These are phyloP conservation scores for Ernsta delagoae DNA, from an alignment of 2,888 invertebrate genomes.

Conservation along the genomic window DNA sequence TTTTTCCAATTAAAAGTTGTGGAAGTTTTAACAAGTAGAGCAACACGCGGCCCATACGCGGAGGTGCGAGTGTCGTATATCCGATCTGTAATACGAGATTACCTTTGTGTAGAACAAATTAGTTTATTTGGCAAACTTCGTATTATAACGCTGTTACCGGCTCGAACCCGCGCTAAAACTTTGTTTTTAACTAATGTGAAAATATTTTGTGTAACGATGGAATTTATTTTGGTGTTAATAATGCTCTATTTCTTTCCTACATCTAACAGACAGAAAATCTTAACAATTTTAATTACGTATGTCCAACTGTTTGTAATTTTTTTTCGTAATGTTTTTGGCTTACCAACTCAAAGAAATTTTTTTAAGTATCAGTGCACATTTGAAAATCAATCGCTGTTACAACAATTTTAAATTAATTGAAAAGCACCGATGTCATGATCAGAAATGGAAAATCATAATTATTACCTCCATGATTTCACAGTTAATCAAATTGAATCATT, in stretches of 20 bases:
- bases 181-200: neutral
- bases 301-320: too few relatives aligned
- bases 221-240: too few relatives aligned
- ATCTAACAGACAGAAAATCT: too few relatives aligned
- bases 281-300: too few relatives aligned
- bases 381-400: too few relatives aligned
- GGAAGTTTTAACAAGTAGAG: slow-evolving; percentile 52
- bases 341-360: too few relatives aligned
- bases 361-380: too few relatives aligned
- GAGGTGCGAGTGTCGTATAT: slow-evolving; percentile 5
- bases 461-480: neutral
- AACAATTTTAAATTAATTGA: too few relatives aligned
- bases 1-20: slow-evolving; percentile 62
- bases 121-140: neutral
- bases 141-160: neutral
- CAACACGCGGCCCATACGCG: slow-evolving; percentile 11
- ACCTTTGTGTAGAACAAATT: slow-evolving; percentile 2
- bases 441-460: neutral
- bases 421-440: too few relatives aligned
- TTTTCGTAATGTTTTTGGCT: too few relatives aligned
- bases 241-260: too few relatives aligned
- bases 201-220: too few relatives aligned
- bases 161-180: neutral
- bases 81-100: slow-evolving; percentile 7
- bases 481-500: neutral